Base-by-base conservation (phyloP, 2,888 invertebrate species). In the Dexiosoma caninum region DNA sequence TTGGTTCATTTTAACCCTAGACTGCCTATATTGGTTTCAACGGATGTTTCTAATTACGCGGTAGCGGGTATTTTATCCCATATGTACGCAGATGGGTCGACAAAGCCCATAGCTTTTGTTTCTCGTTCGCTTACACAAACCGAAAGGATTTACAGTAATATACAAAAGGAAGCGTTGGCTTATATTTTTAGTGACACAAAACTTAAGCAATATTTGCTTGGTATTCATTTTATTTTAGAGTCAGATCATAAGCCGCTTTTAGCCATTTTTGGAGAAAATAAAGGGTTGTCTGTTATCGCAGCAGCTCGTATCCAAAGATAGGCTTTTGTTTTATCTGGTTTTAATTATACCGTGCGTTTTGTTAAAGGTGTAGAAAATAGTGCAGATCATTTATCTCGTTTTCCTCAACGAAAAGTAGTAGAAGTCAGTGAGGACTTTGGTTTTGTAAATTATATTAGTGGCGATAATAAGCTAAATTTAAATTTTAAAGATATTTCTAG, bases 51-150 rank as follows among this genome's bases (percentile, higher is more conserved):
- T n/a, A n/a, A n/a, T n/a, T 84, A 84, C 51, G 85, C 83, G 83
- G 76, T 12, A 74, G 83, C 12, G 35, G 83, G 23, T n/a, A n/a
- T n/a, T n/a, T n/a, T n/a, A n/a, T n/a, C n/a, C n/a, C n/a, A n/a
- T n/a, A n/a, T n/a, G n/a, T 83, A 77, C 8, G 2, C 14, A n/a
- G 66, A 75, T 7, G 78, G 75, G 0, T 42, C 37, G 0, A 42
- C n/a, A 60, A 81, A 60, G 21, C 84, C 83, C 2, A 79, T 84
- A n/a, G 81, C 81, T n/a, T 83, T 83, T 64, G 72, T 82, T 9
- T 84, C 84, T 10, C 46, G 82, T 6, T 42, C 77, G 0, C 42
- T 83, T 4, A 49, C 72, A 6, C 57, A 78, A 32, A 44, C 77
- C 0, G 83, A 83, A 40, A 44, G 2, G 30, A 83, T 83, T 64